A percentile compares a stretch with the other conserved stretches of the same genome.
phyloP scores from a whole-genome alignment of 2,888 invertebrate species.

The Drosophila longiperda region DNA sequence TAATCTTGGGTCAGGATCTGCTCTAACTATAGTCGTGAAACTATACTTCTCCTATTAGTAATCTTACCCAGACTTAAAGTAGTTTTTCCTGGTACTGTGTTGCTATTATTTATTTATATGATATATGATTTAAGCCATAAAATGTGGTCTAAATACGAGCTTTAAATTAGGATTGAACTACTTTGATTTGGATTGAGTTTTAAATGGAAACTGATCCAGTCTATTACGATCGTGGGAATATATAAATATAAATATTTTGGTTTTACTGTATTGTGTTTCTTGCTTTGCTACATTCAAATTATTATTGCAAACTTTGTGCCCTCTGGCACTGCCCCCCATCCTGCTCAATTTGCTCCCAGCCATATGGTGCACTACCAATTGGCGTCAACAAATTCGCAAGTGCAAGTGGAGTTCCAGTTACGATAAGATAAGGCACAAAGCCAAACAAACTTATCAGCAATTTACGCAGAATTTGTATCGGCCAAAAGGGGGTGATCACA shows the following conservation, averaged over 20 bases:
- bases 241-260: neutral
- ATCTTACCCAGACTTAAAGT: slow-evolving; percentile 1
- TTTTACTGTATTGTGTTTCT: neutral
- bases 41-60: neutral
- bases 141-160: neutral
- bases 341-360: neutral
- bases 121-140: neutral
- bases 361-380: slow-evolving; percentile 45
- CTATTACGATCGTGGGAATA: neutral
- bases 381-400: slow-evolving; percentile 54
- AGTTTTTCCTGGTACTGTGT: no score
- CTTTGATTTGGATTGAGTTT: neutral
- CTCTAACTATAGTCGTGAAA: neutral
- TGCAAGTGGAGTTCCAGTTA: slow-evolving; percentile 22
- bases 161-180: neutral
- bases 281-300: neutral
- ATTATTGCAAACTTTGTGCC: slow-evolving; percentile 9
- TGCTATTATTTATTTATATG: neutral
- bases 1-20: slow-evolving; percentile 31
- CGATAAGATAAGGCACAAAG: slow-evolving; percentile 66
- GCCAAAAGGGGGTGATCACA: neutral
- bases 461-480: slow-evolving; percentile 60
- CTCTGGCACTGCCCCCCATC: slow-evolving; percentile 23
- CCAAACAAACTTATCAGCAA: slow-evolving; percentile 72
- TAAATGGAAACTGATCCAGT: neutral